Percentiles rank a stretch among this genome's conserved stretches.
Conservation (phyloP, 2,888 invertebrate genomes). For the Ditula angustiorana region DNA sequence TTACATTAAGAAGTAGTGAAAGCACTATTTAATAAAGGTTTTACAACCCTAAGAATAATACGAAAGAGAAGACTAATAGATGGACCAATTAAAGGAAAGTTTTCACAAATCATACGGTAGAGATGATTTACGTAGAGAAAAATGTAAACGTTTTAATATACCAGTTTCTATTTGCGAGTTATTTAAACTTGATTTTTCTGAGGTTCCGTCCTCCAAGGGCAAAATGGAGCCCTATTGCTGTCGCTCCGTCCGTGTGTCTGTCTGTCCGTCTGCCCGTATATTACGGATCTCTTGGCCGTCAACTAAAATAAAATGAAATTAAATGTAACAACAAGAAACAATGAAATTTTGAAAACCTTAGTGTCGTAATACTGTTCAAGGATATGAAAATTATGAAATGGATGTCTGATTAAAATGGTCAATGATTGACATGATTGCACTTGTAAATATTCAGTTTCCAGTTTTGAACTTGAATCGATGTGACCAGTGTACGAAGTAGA, state of each 20-base stretch:
- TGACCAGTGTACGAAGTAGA: constrained; percentile 10
- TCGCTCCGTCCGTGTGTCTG: too few relatives aligned
- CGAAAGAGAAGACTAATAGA: too few relatives aligned
- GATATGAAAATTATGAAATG: not conserved
- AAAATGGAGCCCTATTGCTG: too few relatives aligned
- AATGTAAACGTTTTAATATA: not conserved
- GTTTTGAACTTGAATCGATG: not conserved
- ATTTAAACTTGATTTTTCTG: not conserved
- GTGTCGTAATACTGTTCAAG: too few relatives aligned
- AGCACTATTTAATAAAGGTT: too few relatives aligned
- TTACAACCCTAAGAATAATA: too few relatives aligned
- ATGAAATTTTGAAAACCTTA: not conserved
- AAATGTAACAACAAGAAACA: not conserved
- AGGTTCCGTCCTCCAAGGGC: too few relatives aligned
- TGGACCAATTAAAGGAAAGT: not conserved
- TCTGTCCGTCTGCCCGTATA: too few relatives aligned
- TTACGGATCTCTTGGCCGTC: too few relatives aligned
- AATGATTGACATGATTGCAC: not conserved
- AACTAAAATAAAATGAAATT: not conserved
- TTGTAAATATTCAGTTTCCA: constrained; percentile 24
- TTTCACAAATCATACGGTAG: not conserved
- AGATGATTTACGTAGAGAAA: not conserved
- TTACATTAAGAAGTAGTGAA: too few relatives aligned
- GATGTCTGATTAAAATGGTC: not conserved
- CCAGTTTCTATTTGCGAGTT: not conserved